Evolutionary conservation across 2,113 vertebrate species (phyloP).

Genomic region (Dasypus novemcinctus): DNA sequence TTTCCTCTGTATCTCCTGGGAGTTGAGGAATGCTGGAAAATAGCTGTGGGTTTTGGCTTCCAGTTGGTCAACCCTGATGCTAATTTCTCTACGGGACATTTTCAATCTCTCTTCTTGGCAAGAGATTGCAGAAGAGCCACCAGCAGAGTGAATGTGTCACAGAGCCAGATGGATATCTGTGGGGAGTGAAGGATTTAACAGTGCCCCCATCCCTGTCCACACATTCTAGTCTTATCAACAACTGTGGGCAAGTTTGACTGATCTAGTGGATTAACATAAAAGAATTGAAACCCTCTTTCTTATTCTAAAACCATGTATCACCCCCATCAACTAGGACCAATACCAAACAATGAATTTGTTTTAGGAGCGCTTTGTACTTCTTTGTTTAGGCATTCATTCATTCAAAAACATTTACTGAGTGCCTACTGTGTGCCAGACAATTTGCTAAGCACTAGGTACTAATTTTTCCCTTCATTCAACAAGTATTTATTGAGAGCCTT

Average conservation of each 20-base stretch:
- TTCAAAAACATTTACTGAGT: background rate
- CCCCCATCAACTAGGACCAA: background rate
- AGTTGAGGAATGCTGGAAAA: conserved; percentile 52
- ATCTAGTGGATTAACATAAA: background rate
- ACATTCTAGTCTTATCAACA: background rate
- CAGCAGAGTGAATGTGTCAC: background rate
- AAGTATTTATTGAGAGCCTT: background rate
- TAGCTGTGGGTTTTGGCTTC: conserved; percentile 55
- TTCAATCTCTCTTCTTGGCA: conserved; percentile 54
- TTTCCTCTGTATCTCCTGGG: background rate
- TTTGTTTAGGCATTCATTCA: background rate
- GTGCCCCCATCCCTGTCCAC: background rate
- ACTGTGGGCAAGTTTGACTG: background rate
- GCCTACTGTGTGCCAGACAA: background rate
- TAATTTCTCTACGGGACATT: conserved; percentile 59
- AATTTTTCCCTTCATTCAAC: background rate
- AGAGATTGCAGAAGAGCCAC: background rate
- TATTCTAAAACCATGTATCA: background rate
- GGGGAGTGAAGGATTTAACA: background rate
- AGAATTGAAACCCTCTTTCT: background rate
- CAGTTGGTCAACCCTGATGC: conserved; percentile 24
- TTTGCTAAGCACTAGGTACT: background rate
- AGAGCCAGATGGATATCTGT: background rate
- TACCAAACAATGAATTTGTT: background rate
- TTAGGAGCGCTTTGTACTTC: background rate